Evolutionary conservation across 1,140 invertebrate species (phyloP).

Genomic region (Oryzaephilus surinamensis): DNA sequence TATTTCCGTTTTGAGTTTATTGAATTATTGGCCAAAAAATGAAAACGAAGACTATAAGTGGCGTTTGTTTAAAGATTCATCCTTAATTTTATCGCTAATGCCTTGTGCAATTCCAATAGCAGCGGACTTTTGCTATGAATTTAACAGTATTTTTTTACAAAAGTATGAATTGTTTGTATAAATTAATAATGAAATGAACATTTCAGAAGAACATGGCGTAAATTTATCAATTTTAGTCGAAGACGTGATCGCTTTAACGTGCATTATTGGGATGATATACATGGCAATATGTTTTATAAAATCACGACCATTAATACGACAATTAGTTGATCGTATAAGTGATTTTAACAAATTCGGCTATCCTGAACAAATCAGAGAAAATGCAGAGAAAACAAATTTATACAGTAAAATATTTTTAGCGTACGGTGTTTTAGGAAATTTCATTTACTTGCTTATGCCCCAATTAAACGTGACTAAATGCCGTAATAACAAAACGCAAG

Average conservation of each 20-base stretch:
- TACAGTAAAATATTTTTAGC: slow-evolving; percentile 21
- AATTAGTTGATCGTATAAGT: slow-evolving; percentile 13
- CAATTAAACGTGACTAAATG: slow-evolving; percentile 18
- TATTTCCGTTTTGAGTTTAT: slow-evolving; percentile 5
- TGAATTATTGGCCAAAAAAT: slow-evolving; percentile 14
- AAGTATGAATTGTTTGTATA: too few species aligned
- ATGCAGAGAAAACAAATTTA: slow-evolving; percentile 18
- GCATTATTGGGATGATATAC: slow-evolving; percentile 22
- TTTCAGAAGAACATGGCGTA: slow-evolving; percentile 4
- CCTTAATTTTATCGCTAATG: slow-evolving; percentile 13
- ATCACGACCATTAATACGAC: slow-evolving; percentile 14
- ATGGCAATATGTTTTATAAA: slow-evolving; percentile 21
- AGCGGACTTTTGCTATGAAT: slow-evolving; percentile 12
- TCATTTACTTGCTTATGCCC: slow-evolving; percentile 21
- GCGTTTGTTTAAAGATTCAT: slow-evolving; percentile 9
- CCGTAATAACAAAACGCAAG: slow-evolving; percentile 4
- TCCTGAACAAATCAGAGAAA: slow-evolving; percentile 8
- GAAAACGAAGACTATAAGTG: slow-evolving; percentile 5
- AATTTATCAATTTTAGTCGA: slow-evolving; percentile 15
- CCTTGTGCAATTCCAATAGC: slow-evolving; percentile 17
- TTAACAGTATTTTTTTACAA: too few species aligned
- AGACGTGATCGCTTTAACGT: slow-evolving; percentile 19
- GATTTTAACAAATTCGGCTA: slow-evolving; percentile 16
- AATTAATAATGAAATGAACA: too few species aligned
- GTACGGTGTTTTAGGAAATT: slow-evolving; percentile 23